Conservation (phyloP, 2,888 invertebrate species). For the Lysandra bellargus region DNA sequence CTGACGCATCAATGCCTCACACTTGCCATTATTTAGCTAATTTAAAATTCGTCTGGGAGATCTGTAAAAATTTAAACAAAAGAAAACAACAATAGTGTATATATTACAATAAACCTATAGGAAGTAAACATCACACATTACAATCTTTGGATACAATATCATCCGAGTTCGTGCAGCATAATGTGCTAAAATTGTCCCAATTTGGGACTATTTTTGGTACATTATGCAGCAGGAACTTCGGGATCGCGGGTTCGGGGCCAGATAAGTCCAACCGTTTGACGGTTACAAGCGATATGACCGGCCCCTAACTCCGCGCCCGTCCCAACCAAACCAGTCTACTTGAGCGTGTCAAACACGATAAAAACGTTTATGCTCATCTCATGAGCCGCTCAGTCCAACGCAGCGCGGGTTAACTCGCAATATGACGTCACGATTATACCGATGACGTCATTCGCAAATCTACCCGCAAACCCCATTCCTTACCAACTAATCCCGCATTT, state of each 20-base stretch:
- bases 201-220: slow-evolving; percentile 34
- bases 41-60: slow-evolving; percentile 62
- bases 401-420: not conserved
- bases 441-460: not conserved
- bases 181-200: slow-evolving; percentile 36
- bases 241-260: slow-evolving; percentile 37
- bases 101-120: slow-evolving; percentile 73
- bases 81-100: slow-evolving; percentile 72
- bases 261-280: slow-evolving; percentile 24
- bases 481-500: slow-evolving; percentile 61
- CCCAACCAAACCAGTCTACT: slow-evolving; percentile 64
- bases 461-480: slow-evolving; percentile 63
- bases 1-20: not conserved
- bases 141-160: slow-evolving; percentile 78
- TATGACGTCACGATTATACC: not conserved
- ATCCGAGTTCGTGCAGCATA: slow-evolving; percentile 46
- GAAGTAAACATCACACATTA: slow-evolving; percentile 74
- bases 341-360: slow-evolving; percentile 75
- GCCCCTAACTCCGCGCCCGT: slow-evolving; percentile 33
- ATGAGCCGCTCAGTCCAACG: slow-evolving; percentile 75
- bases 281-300: slow-evolving; percentile 29
- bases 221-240: slow-evolving; percentile 45
- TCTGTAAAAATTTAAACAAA: slow-evolving; percentile 67
- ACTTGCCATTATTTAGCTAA: slow-evolving; percentile 13
- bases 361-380: slow-evolving; percentile 71